Evolutionary conservation across 1,140 invertebrate genomes (phyloP).

Genomic region (Himalopsyche phryganea): DNA sequence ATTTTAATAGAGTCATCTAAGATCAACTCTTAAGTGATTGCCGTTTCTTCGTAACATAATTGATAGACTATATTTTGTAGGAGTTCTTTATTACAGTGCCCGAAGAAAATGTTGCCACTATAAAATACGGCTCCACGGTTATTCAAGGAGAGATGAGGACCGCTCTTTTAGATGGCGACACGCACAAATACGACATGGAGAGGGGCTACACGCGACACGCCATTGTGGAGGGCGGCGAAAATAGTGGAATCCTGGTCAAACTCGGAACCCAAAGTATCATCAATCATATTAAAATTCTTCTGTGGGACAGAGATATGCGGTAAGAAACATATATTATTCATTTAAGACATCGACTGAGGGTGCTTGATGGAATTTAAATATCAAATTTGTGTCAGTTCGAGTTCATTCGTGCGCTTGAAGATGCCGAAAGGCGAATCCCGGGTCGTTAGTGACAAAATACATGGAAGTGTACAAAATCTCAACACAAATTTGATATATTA

Average conservation of each 20-base stretch:
- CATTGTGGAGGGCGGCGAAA: conserved; percentile 72
- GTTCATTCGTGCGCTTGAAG: too few relatives aligned
- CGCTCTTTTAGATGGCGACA: conserved; percentile 85
- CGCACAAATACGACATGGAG: conserved; percentile 86
- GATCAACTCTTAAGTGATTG: too few relatives aligned
- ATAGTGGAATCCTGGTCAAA: conserved; percentile 82
- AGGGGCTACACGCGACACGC: conserved; percentile 88
- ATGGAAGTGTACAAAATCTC: too few relatives aligned
- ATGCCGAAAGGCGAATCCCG: too few relatives aligned
- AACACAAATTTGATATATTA: too few relatives aligned
- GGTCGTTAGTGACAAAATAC: too few relatives aligned
- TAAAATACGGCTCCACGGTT: conserved; percentile 74
- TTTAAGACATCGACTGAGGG: too few relatives aligned
- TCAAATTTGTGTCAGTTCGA: too few relatives aligned
- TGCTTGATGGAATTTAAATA: too few relatives aligned
- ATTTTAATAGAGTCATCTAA: too few relatives aligned
- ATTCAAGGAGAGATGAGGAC: conserved; percentile 83
- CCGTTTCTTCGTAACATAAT: too few relatives aligned
- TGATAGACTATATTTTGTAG: too few relatives aligned
- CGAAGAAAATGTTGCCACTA: conserved; percentile 87
- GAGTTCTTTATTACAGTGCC: conserved; percentile 66
- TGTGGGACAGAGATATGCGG: conserved; percentile 93
- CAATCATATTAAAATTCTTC: conserved; percentile 87
- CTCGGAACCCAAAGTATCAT: conserved; percentile 86
- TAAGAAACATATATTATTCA: conserved; percentile 36